Conservation (phyloP, 2,888 invertebrate genomes). For the Suillia variegata region DNA sequence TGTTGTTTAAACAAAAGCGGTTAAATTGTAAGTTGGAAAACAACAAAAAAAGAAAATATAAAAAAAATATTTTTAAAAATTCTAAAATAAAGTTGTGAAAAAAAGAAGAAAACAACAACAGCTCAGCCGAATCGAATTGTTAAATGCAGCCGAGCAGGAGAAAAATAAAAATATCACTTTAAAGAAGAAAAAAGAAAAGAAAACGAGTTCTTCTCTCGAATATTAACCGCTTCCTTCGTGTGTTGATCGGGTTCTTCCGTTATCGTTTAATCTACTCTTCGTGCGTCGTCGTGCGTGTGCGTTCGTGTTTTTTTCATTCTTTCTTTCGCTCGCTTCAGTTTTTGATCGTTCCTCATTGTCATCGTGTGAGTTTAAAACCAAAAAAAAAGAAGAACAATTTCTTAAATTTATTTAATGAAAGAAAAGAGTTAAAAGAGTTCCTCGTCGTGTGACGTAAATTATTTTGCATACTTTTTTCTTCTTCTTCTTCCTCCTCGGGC, state of each 20-base stretch:
- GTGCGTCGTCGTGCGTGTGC: background rate
- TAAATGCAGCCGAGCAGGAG: no score
- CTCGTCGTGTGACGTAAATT: background rate
- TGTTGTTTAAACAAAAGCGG: background rate
- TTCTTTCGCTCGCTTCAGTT: background rate
- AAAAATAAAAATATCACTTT: background rate
- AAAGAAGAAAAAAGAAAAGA: no score
- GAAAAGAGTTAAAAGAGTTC: no score
- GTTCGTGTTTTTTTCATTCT: no score
- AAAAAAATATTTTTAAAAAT: background rate
- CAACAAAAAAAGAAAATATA: background rate
- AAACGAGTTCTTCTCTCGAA: background rate
- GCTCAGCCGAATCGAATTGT: no score
- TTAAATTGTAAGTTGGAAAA: background rate
- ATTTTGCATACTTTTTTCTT: background rate
- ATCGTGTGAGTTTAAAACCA: constrained; percentile 10
- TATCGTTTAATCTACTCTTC: no score
- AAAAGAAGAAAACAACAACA: background rate
- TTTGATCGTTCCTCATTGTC: constrained; percentile 14
- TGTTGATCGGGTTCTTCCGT: background rate
- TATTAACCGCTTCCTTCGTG: background rate
- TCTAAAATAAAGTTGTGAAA: background rate
- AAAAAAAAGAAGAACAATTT: background rate
- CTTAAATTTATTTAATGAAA: background rate
- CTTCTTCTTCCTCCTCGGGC: background rate